Base-by-base conservation (phyloP, 2,888 invertebrate genomes). In the Neuroscelio doddi region DNA sequence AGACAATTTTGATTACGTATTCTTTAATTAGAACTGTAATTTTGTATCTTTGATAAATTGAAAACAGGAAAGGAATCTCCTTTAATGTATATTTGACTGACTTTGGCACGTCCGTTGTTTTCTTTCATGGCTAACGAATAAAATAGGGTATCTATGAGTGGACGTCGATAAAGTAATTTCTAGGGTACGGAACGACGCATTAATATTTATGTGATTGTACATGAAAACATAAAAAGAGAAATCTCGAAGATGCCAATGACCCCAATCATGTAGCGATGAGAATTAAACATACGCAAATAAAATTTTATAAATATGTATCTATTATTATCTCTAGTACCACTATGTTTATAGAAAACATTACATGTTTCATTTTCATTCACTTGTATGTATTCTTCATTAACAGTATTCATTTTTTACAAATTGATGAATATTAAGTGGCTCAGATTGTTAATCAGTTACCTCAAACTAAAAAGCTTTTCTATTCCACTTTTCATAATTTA, bases 111-210 rank as follows among this genome's bases (percentile, higher is more conserved):
- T 61, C 59, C 59, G 59, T 24, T 52, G 47, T 21, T 27, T 29
- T 53, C 53, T 34, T 21, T 30, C 53, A 24, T 45, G 10, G 26
- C 15, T 12, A 14, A 21, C 14, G 41, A 1, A 42, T 9, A n/a
- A 75, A 76, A 58, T 76, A 74, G 76, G 75, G 68, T 75, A 76
- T 76, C 76, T 71, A 69, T 70, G 62, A 9, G 34, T 24, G 12
- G 34, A 14, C 64, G 56, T 66, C 62, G 75, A 76, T 76, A 76
- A 74, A 57, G 67, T 69, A 69, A 71, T 72, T 68, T 64, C 57
- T 53, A 38, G 39, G 12, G 42, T 49, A 53, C 42, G 24, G 34
- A 47, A 47, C 46, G 24, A 47, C 21, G 46, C 64, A 59, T 55
- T 42, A 49, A 39, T 3, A 15, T 61, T 41, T 49, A 45, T 14